phyloP scores from a whole-genome alignment of 2,113 vertebrate species.

The Neomonachus schauinslandi region DNA sequence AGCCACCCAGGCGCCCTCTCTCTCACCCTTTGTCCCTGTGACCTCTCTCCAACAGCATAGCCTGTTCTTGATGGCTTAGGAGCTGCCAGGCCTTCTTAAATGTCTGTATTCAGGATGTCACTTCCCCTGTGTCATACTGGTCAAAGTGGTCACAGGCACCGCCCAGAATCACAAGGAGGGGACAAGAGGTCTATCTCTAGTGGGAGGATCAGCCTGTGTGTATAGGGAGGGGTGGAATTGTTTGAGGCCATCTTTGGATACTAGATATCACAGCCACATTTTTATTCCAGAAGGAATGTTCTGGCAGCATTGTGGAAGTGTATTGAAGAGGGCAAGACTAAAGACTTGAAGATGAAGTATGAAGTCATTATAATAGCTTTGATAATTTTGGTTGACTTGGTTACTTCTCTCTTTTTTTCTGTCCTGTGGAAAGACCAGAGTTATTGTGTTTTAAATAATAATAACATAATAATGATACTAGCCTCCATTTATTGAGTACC shows the following conservation, averaged over 20 bases:
- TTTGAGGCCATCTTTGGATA: background rate
- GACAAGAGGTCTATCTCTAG: background rate
- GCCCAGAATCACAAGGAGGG: background rate
- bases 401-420: constrained; percentile 13
- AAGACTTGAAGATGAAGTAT: background rate
- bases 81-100: background rate
- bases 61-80: background rate
- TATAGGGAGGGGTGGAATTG: background rate
- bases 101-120: background rate
- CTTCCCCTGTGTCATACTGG: background rate
- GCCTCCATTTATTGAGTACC: background rate
- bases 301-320: background rate
- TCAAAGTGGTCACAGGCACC: background rate
- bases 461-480: background rate
- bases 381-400: background rate
- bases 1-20: too few relatives aligned
- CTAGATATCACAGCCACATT: background rate
- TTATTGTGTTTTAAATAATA: background rate
- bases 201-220: background rate
- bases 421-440: background rate
- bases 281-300: background rate
- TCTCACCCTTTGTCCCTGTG: background rate
- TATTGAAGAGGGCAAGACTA: background rate
- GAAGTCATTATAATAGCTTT: background rate
- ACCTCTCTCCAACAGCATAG: background rate